Base-by-base conservation (phyloP, 2,888 invertebrate species). In the Boloria euphrosyne region DNA sequence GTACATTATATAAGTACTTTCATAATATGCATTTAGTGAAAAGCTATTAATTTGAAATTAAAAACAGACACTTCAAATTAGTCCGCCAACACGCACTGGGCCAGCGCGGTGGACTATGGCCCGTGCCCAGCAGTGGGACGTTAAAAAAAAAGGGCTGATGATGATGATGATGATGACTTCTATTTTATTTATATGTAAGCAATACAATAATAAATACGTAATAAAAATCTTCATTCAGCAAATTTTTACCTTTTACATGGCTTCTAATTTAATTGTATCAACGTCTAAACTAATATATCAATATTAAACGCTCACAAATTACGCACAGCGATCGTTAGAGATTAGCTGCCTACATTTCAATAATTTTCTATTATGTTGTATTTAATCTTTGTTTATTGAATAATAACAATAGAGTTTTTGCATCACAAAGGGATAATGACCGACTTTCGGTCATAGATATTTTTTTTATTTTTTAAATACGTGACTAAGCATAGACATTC, bases 341-440 rank as follows among this genome's bases (percentile, higher is more conserved):
- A 76, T 81, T 80, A 80, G 66, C 62, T 69, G 65, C 80, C 78
- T 74, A 81, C 82, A 76, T 82, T 83, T 83, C 78, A 84, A 85
- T 83, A 84, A 77, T 80, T 73, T 69, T 70, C 76, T 75, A 71
- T 69, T 65, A 67, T 67, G 70, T 76, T 72, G 72, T 76, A 68
- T 62, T 66, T 87, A 87, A 89, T 86, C 87, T 83, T 87, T 88
- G 87, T 89, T 89, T 88, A 88, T 86, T 81, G 77, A 76, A 72
- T 67, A 73, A 61, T 64, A 73, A 82, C 79, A 81, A 80, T 76
- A 61, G 22, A 22, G 62, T 53, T 74, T 76, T 77, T 76, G 75
- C 75, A 80, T 79, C 73, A 78, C 77, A 80, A 76, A 80, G 74
- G 78, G 78, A 80, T 81, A 80, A 82, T 79, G 82, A 79, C 75